These are phyloP conservation scores for Littorina saxatilis DNA, from an alignment of 1,140 invertebrate genomes.

Conservation along the genomic window DNA sequence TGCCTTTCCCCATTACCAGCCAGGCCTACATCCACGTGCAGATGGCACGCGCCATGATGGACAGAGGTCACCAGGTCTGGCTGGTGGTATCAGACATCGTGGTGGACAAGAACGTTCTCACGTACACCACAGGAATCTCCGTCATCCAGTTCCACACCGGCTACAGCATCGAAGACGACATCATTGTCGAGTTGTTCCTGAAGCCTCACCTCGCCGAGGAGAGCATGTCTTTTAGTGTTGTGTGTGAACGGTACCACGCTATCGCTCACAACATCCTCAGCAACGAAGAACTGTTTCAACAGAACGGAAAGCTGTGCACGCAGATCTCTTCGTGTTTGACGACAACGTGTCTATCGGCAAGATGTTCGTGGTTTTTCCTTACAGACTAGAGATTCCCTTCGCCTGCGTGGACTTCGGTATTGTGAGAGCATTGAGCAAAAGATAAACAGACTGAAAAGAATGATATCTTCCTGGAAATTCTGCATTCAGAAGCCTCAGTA, in stretches of 20 bases:
- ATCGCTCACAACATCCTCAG: constrained; percentile 18
- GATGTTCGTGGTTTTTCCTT: constrained; percentile 26
- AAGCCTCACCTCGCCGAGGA: neutral
- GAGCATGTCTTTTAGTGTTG: neutral
- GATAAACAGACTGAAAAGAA: no score
- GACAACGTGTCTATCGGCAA: neutral
- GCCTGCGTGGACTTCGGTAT: constrained; percentile 21
- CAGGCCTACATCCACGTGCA: constrained; percentile 27
- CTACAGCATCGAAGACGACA: neutral
- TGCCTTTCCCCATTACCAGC: no score
- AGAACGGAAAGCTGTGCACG: constrained; percentile 20
- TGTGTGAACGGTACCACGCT: neutral
- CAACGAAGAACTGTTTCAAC: constrained; percentile 15
- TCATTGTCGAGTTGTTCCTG: neutral
- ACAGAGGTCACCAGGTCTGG: no score
- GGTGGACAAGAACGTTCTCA: neutral
- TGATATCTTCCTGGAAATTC: no score
- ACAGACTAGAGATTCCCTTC: constrained; percentile 37
- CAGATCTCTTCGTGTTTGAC: constrained; percentile 41
- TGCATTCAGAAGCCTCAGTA: no score
- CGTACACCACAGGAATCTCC: neutral
- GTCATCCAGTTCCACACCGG: neutral
- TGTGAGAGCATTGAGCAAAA: no score
- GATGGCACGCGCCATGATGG: constrained; percentile 12
- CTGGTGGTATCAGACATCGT: constrained; percentile 5